Percentiles rank a stretch among this genome's conserved stretches.
Conservation (phyloP, 2,113 vertebrate genomes). For the Paracanthobrama guichenoti region DNA sequence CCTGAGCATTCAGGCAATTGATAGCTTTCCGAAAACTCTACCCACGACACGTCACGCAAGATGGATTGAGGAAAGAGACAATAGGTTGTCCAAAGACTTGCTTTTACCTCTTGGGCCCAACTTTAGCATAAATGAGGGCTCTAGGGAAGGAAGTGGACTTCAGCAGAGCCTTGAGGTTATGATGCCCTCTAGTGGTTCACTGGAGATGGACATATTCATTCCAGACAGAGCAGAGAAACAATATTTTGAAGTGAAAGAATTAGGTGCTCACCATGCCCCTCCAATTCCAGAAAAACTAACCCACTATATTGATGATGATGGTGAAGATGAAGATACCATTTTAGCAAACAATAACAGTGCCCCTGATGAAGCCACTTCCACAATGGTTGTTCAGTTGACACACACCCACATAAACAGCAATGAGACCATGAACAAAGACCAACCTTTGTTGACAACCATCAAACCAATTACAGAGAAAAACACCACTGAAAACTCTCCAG, state of each 20-base stretch:
- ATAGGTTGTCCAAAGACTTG: conserved; percentile 19
- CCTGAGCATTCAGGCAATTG: neutral
- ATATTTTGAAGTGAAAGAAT: neutral
- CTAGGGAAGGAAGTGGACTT: conserved; percentile 27
- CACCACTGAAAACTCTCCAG: neutral
- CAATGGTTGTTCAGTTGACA: neutral
- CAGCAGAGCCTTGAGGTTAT: conserved; percentile 22
- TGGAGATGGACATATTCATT: conserved; percentile 23
- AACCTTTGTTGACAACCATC: conserved; percentile 19
- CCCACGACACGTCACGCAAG: neutral
- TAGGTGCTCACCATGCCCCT: neutral
- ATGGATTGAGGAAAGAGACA: neutral
- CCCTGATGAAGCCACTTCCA: neutral
- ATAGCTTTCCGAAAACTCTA: neutral
- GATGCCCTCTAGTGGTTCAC: conserved; percentile 28
- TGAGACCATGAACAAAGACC: conserved; percentile 28
- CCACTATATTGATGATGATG: conserved; percentile 19
- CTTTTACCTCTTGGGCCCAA: conserved; percentile 17
- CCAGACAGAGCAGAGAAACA: conserved; percentile 27
- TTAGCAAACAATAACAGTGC: conserved; percentile 1
- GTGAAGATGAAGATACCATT: neutral
- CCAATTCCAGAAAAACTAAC: conserved; percentile 10
- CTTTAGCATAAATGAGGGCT: neutral
- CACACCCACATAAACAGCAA: neutral
- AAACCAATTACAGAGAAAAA: neutral